Percentiles rank a stretch among this genome's conserved stretches.
Evolutionary conservation across 1,140 invertebrate species (phyloP).

Genomic region (Arctopsyche grandis): DNA sequence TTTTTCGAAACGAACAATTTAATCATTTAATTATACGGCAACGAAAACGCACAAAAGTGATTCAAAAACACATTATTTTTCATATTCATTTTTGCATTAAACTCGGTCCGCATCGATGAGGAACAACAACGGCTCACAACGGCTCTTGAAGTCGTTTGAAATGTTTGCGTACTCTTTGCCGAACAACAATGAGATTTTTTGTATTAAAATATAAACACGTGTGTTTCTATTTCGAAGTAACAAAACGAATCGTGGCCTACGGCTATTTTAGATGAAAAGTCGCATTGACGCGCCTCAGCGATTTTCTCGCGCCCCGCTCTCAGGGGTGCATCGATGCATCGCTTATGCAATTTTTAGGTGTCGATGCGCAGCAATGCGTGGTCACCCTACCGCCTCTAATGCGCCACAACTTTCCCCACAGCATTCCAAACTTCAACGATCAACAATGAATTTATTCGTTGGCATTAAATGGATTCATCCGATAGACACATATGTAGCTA

Average conservation of each 20-base stretch:
- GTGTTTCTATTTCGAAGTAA: not conserved
- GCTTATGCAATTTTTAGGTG: conserved; percentile 49
- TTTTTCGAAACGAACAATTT: too few species aligned
- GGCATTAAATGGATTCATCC: too few species aligned
- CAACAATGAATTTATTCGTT: too few species aligned
- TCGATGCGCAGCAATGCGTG: conserved; percentile 47
- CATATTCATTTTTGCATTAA: not conserved
- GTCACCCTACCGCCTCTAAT: conserved; percentile 15
- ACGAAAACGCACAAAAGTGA: too few species aligned
- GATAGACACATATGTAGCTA: too few species aligned
- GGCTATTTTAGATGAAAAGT: conserved; percentile 20
- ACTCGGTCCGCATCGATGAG: not conserved
- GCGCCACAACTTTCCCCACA: not conserved
- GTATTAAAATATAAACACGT: not conserved
- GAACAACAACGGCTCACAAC: not conserved
- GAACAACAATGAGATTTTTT: not conserved
- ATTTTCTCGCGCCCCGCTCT: conserved; percentile 43
- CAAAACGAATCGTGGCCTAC: conserved; percentile 8
- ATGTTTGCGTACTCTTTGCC: conserved; percentile 29
- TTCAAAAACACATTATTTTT: too few species aligned
- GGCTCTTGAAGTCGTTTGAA: conserved; percentile 22
- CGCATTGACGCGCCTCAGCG: conserved; percentile 42
- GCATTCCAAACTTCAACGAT: not conserved
- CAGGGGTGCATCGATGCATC: conserved; percentile 43
- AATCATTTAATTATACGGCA: too few species aligned